Base-by-base conservation (phyloP, 2,888 invertebrate genomes). In the Hoplodrina ambigua region DNA sequence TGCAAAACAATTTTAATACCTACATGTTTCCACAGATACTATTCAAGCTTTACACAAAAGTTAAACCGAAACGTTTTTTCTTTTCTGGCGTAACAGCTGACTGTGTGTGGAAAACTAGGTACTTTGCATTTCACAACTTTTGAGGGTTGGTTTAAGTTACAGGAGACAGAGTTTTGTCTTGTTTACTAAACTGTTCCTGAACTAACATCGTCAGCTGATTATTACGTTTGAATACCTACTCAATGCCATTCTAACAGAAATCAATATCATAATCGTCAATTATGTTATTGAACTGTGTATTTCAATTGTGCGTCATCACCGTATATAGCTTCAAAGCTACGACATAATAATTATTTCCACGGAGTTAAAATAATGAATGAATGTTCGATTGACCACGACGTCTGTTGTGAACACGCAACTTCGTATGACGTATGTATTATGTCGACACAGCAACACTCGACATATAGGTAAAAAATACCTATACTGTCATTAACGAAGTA, bases 301-400 rank as follows among this genome's bases (percentile, higher is more conserved):
- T 49, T 49, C 25, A 54, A 33, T 15, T 50, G 6, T 49, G 17
- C 58, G 49, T 44, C 54, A 58, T 77, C 13, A 17, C 46, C 20
- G 11, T 33, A 56, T 37, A 50, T 46, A 55, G 10, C 46, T 46
- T 41, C 30, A 52, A 55, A 59, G 19, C 49, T 46, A 62, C 54
- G 17, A 53, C 19, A 57, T 10, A 62, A 79, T 56, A 78, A 50
- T 61, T 52, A 54, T 33, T 33, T 75, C 20, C 55, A 33, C 52
- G 13, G 15, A 59, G 7, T 37, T 52, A 6, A 50, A 70, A 59
- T 66, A 66, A 63, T 54, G 46, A 77, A 81, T 77, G 62, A 77
- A 66, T 13, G 49, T 63, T 69, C 30, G 59, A 61, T 33, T 53
- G 25, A 63, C 13, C 44, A 54, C 66, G 64, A 71, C 59, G 62